Conservation (phyloP, 2,113 vertebrate species). For the Perca schrenkii region DNA sequence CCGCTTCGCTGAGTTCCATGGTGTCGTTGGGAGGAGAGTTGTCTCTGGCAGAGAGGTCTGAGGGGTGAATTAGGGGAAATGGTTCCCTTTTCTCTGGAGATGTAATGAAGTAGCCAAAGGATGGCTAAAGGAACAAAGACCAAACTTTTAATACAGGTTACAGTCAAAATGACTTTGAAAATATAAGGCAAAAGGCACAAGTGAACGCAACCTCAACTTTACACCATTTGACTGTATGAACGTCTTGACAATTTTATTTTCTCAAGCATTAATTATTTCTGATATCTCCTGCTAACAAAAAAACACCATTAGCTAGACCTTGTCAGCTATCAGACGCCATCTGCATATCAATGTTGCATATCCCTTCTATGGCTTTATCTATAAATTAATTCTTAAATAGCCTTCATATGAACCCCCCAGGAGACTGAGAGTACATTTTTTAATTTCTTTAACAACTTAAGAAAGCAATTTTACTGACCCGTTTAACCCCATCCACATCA, state of each 20-base stretch:
- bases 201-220: neutral
- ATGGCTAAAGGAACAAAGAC: conserved; percentile 85
- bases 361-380: too few relatives aligned
- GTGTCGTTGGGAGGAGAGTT: conserved; percentile 72
- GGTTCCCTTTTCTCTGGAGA: conserved; percentile 94
- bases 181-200: neutral
- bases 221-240: neutral
- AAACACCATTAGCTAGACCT: neutral
- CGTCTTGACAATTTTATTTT: neutral
- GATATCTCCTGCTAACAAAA: neutral
- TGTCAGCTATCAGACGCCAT: neutral
- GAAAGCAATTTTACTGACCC: conserved; percentile 84
- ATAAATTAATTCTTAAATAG: neutral
- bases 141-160: neutral
- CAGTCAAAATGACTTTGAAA: neutral
- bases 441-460: neutral
- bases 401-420: neutral
- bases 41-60: conserved; percentile 77
- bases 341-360: neutral
- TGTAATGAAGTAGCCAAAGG: conserved; percentile 95
- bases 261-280: neutral
- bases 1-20: conserved; percentile 71
- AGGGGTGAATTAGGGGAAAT: conserved; percentile 88
- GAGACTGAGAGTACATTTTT: neutral
- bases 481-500: conserved; percentile 85